Evolutionary conservation across 2,113 vertebrate genomes (phyloP), one percentile per base, ranked within the genome.

Genomic region (Pomatorhinus ruficollis): DNA sequence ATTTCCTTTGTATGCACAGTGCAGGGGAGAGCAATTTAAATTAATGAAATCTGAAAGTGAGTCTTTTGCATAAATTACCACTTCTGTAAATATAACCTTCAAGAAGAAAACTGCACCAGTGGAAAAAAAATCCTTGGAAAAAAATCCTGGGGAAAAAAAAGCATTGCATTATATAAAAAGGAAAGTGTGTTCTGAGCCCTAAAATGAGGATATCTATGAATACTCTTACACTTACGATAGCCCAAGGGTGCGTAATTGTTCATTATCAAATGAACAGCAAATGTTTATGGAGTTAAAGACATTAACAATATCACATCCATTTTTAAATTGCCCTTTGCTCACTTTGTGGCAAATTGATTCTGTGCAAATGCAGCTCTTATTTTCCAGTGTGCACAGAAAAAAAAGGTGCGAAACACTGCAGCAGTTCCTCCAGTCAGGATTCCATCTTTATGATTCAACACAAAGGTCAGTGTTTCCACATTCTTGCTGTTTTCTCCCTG

Each of bases 11-110:
- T 84, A 37, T 45, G 54, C 65, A 79, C 44, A 72, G 78, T 45
- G 70, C 37, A 85, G 33, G 39, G 28, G 23, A 85, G 45, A 72
- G 70, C 40, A 53, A 65, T 87, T 94, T 79, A 82, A 90, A 75
- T 78, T 52, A 61, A 83, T 65, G 77, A 96, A 91, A 87, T 45
- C 81, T 89, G 61, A 83, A 92, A 86, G 17, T 15, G 49, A 92
- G 60, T 69, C 33, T 87, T 95, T 79, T 76, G 78, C 74, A 45
- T 90, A 42, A 52, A 66, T 93, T 91, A 28, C 35, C 79, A 22
- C 47, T 56, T 70, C 64, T 92, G 72, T 85, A 66, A 85, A 90
- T 52, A 42, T 63, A 81, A 69, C 30, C 42, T 89, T 78, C 68
- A 63, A 60, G 69, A 44, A 60, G 44, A 89, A 89, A 92, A 61